Conservation (phyloP, 1,140 invertebrate genomes). For the Cotesia glomerata region DNA sequence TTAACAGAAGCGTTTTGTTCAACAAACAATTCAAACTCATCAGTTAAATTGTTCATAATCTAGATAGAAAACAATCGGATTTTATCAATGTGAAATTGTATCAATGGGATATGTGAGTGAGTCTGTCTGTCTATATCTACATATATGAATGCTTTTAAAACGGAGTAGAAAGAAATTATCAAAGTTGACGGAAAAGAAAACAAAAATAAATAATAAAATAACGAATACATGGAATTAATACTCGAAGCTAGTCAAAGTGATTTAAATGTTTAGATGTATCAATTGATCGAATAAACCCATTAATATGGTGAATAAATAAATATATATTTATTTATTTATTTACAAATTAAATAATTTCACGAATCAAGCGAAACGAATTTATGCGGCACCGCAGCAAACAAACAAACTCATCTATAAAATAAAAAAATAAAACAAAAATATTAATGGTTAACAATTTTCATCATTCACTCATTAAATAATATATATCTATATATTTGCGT, state of each 20-base stretch:
- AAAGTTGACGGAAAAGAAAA: too few relatives aligned
- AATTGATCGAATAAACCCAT: background rate
- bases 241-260: background rate
- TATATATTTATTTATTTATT: background rate
- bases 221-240: background rate
- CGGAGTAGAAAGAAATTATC: too few relatives aligned
- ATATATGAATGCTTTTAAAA: background rate
- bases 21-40: background rate
- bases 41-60: background rate
- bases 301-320: background rate
- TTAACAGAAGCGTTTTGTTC: background rate
- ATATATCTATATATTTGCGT: background rate
- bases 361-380: constrained; percentile 3
- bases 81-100: too few relatives aligned
- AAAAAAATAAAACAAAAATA: background rate
- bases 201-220: too few relatives aligned
- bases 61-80: too few relatives aligned
- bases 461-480: constrained; percentile 20
- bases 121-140: background rate
- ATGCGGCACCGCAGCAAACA: background rate
- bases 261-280: constrained; percentile 5
- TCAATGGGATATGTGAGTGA: too few relatives aligned
- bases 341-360: background rate
- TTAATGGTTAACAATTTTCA: constrained; percentile 11
- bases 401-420: background rate